Percentiles rank a stretch among this genome's conserved stretches.
phyloP scores from a whole-genome alignment of 2,113 vertebrate species.

The Ptilorrhoa leucosticta region DNA sequence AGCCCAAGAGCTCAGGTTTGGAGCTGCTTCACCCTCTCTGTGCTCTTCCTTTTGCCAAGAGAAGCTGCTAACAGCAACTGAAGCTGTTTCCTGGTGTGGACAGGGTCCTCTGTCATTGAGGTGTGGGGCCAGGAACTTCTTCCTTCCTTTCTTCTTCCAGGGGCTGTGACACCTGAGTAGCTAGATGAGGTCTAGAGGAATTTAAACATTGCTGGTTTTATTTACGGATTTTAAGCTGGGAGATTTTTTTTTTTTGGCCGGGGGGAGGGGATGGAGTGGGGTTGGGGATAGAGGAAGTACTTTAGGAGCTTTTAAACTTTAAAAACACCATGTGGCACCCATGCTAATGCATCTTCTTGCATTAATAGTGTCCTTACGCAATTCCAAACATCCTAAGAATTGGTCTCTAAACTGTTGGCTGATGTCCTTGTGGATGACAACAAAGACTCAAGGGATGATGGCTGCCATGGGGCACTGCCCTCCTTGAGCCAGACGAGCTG shows the following conservation, averaged over 20 bases:
- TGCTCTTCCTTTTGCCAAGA: neutral
- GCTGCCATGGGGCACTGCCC: neutral
- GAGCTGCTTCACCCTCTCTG: neutral
- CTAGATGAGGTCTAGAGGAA: neutral
- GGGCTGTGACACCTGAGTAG: neutral
- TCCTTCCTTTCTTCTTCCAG: neutral
- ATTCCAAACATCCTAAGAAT: neutral
- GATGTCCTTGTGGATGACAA: neutral
- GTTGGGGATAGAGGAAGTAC: neutral
- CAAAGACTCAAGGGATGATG: neutral
- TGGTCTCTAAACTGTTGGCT: neutral
- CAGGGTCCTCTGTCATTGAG: fast-evolving
- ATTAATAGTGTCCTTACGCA: neutral
- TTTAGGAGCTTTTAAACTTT: neutral
- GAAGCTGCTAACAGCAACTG: neutral
- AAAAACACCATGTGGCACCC: neutral
- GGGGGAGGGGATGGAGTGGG: neutral
- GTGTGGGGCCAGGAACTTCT: neutral
- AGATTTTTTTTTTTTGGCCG: neutral
- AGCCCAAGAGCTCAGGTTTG: neutral
- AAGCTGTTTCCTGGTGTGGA: neutral
- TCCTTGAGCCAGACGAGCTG: neutral
- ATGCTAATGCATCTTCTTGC: neutral
- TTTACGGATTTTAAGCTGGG: neutral
- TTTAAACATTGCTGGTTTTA: neutral